Conservation (phyloP, 2,113 vertebrate genomes). For the Protomyctophum bolini region DNA sequence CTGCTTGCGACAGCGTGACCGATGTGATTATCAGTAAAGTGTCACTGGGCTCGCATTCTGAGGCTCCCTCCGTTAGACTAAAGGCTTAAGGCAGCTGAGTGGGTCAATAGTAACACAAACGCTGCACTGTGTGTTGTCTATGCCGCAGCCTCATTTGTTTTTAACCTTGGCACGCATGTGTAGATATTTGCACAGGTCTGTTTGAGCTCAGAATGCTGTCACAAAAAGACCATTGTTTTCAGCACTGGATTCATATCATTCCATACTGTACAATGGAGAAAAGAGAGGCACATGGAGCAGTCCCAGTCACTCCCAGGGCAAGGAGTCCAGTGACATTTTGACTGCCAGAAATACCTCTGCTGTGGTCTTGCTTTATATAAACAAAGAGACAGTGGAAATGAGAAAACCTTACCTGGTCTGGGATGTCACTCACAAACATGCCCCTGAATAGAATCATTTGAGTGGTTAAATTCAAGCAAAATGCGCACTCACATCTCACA, state of each 20-base stretch:
- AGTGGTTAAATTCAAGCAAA: conserved; percentile 39
- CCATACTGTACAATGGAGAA: conserved; percentile 17
- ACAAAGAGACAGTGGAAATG: conserved; percentile 16
- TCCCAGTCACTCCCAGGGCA: not conserved
- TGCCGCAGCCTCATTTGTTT: not conserved
- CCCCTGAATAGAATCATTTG: conserved; percentile 28
- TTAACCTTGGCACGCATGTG: not conserved
- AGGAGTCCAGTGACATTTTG: conserved; percentile 26
- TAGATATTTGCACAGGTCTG: not conserved
- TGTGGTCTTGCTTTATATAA: conserved; percentile 2
- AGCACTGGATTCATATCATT: not conserved
- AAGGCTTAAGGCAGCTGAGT: not conserved
- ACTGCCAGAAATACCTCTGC: conserved; percentile 15
- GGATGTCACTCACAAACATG: conserved; percentile 38
- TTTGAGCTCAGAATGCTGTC: not conserved
- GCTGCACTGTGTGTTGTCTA: not conserved
- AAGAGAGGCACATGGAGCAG: not conserved
- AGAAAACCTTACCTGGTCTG: not conserved
- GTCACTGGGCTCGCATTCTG: conserved; percentile 2
- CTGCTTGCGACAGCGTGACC: conserved; percentile 27
- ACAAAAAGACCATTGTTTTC: not conserved
- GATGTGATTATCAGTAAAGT: conserved; percentile 28
- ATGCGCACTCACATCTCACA: not conserved
- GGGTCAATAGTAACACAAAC: not conserved
- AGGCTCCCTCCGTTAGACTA: not conserved